Base-by-base conservation (phyloP, 2,797 vertebrate genomes). In the Lateolabrax maculatus region DNA sequence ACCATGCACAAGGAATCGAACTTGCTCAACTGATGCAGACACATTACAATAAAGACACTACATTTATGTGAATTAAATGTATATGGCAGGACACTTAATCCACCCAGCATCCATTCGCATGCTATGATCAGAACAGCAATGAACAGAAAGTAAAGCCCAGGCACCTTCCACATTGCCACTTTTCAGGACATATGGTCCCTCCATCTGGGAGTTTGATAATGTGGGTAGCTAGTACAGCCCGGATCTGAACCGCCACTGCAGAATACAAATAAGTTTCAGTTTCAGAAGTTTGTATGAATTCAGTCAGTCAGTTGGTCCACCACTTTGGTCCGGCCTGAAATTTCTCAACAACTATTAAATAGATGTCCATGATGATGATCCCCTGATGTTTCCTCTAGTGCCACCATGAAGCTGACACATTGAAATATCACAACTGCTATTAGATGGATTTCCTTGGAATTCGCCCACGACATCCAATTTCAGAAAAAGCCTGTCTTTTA, bases 141-240 rank as follows among this genome's bases (percentile, higher is more conserved):
- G 46, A 77, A 48, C 39, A 39, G 41, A 73, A 52, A 44, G 36
- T 34, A 57, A 58, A 46, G 57, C 57, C 23, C 55, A 49, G 39
- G 31, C 65, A 73, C 55, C 68, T 71, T 69, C 71, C 53, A 73
- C 71, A 52, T 58, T 68, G 48, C 5, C 46, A 37, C 57, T 69
- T 68, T 61, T 69, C 53, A 67, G 21, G 48, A 72, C 67, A 86
- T 78, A 80, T 79, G 87, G 62, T 27, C 27, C 10, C 52, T 77
- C 79, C 79, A 74, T 83, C 77, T 71, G 77, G 46, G 37, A 51
- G 18, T 41, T 19, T 72, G 65, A 75, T 71, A 25, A 56, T 57
- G 57, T 75, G 62, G 69, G 57, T 46, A 72, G 60, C 55, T 27
- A 6, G 8, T 1, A 21, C 36, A 29, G 23, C 34, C 41, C 62